Percentiles rank a stretch among this genome's conserved stretches.
phyloP scores from a whole-genome alignment of 2,797 vertebrate genomes.

The Phataginus tricuspis region DNA sequence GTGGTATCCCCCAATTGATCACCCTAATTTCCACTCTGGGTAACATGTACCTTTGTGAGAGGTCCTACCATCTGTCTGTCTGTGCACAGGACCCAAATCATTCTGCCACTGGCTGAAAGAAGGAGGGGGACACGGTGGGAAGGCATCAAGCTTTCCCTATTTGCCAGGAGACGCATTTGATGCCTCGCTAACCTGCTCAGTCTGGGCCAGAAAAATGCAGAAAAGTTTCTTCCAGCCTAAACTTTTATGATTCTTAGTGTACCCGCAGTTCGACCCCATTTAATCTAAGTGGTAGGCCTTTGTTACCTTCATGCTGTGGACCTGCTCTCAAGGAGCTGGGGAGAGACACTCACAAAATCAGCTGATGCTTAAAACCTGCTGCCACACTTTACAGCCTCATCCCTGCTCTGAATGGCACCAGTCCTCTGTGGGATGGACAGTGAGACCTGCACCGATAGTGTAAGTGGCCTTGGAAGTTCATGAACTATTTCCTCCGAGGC shows the following conservation, averaged over 20 bases:
- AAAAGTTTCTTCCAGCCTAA: neutral
- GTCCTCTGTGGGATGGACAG: neutral
- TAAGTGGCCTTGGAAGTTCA: rapidly evolving
- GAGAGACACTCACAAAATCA: neutral
- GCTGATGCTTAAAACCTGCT: neutral
- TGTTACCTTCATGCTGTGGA: rapidly evolving
- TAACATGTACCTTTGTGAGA: neutral
- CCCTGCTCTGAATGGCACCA: rapidly evolving
- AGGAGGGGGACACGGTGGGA: rapidly evolving
- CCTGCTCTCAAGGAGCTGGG: neutral
- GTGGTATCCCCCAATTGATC: rapidly evolving
- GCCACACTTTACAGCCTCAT: neutral
- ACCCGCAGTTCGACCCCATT: rapidly evolving
- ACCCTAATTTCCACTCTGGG: neutral
- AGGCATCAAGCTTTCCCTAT: rapidly evolving
- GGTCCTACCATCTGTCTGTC: neutral
- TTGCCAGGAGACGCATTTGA: rapidly evolving
- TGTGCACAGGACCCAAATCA: neutral
- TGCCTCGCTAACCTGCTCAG: neutral
- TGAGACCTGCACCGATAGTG: too few species aligned
- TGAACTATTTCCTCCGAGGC: neutral
- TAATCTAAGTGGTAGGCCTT: rapidly evolving
- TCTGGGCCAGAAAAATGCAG: neutral
- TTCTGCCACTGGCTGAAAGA: neutral
- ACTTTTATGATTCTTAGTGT: neutral